phyloP scores from a whole-genome alignment of 1,140 invertebrate species.

The Cheumatopsyche charites region DNA sequence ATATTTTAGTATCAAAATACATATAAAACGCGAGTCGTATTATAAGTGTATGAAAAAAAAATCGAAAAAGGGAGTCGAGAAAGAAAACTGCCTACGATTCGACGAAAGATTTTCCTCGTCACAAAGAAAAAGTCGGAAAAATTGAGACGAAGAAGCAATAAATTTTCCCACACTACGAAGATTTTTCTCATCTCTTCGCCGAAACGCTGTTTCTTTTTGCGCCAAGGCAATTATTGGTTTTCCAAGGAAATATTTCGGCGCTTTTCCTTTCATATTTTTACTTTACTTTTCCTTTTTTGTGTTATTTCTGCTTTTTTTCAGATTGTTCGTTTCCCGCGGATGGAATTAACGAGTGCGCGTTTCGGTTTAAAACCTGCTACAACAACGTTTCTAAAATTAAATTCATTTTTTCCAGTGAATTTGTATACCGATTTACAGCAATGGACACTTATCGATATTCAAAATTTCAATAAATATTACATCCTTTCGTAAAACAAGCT shows the following conservation, averaged over 20 bases:
- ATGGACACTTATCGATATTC: too few relatives aligned
- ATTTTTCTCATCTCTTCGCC: background rate
- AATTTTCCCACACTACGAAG: slow-evolving; percentile 3
- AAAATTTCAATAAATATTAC: too few relatives aligned
- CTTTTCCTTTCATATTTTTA: background rate
- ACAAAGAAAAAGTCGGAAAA: slow-evolving; percentile 18
- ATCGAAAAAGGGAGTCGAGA: background rate
- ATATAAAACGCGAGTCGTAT: background rate
- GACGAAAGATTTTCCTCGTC: slow-evolving; percentile 1
- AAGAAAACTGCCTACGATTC: slow-evolving; percentile 1
- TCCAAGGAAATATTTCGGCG: slow-evolving; percentile 13
- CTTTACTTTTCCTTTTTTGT: too few relatives aligned
- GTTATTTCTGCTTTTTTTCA: too few relatives aligned
- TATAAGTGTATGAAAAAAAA: background rate
- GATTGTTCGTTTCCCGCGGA: too few relatives aligned
- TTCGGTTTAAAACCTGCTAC: too few relatives aligned
- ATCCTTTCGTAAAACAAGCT: too few relatives aligned
- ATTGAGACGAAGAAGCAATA: slow-evolving; percentile 11
- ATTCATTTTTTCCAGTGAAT: too few relatives aligned
- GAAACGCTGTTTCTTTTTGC: background rate
- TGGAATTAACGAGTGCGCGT: too few relatives aligned
- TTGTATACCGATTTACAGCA: too few relatives aligned
- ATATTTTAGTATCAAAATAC: too few relatives aligned
- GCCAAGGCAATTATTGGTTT: slow-evolving; percentile 20
- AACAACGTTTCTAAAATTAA: too few relatives aligned